Percentiles rank a stretch among this genome's conserved stretches.
phyloP scores from a whole-genome alignment of 2,113 vertebrate species.

The Clinocottus analis region DNA sequence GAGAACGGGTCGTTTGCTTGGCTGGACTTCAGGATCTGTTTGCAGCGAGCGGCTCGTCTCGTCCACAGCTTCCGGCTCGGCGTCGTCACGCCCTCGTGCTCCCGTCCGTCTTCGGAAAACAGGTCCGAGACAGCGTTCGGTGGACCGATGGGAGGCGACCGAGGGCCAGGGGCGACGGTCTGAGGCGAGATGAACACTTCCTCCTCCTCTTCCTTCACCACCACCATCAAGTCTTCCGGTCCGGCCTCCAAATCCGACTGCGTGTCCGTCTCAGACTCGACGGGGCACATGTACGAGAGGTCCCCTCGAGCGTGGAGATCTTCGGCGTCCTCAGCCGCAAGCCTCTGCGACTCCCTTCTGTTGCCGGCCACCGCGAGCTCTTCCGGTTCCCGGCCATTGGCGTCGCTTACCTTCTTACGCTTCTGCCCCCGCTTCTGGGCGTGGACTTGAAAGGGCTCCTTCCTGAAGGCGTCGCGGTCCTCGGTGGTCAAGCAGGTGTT shows the following conservation, averaged over 20 bases:
- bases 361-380: not conserved
- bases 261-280: conserved; percentile 35
- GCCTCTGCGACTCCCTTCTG: conserved; percentile 5
- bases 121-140: not conserved
- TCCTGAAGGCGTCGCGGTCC: not conserved
- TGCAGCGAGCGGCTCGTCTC: not conserved
- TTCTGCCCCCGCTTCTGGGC: not conserved
- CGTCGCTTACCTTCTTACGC: not conserved
- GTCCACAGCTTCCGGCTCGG: conserved; percentile 35
- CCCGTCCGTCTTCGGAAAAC: not conserved
- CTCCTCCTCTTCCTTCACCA: conserved; percentile 27
- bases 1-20: conserved; percentile 22
- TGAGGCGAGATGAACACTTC: not conserved
- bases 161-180: fast-evolving
- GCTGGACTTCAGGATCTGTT: conserved; percentile 22
- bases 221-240: not conserved
- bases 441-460: conserved; percentile 1
- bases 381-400: not conserved
- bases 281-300: conserved; percentile 48
- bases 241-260: not conserved
- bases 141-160: fast-evolving
- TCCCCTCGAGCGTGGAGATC: not conserved
- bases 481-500: not conserved
- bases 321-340: fast-evolving
- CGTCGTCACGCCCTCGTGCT: not conserved